phyloP scores from a whole-genome alignment of 2,113 vertebrate species.

The Epinephelus cyanopodus region DNA sequence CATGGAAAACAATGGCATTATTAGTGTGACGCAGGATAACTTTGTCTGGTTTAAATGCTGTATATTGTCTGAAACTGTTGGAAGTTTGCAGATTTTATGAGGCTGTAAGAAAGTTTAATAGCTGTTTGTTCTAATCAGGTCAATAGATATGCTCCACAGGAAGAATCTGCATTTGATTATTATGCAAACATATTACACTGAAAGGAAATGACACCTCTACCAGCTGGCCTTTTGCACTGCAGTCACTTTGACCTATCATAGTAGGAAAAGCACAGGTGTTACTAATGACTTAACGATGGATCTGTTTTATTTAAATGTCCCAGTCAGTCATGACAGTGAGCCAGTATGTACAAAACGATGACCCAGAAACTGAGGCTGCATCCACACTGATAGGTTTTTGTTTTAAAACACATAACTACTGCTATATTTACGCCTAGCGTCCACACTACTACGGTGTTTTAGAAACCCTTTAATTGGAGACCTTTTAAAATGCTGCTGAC shows the following conservation, averaged over 20 bases:
- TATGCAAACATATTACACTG: neutral
- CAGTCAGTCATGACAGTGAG: neutral
- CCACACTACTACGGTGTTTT: too few relatives aligned
- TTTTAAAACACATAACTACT: too few relatives aligned
- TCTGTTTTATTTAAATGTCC: neutral
- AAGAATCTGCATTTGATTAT: conserved; percentile 1
- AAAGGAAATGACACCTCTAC: neutral
- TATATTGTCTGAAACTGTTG: conserved; percentile 4
- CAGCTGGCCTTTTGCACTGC: neutral
- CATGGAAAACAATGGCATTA: conserved; percentile 25
- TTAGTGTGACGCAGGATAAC: neutral
- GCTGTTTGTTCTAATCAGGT: conserved; percentile 2
- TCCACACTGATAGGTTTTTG: too few relatives aligned
- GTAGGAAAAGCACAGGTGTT: neutral
- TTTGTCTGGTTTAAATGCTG: conserved; percentile 9
- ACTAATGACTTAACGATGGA: too few relatives aligned
- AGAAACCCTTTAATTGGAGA: too few relatives aligned
- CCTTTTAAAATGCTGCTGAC: too few relatives aligned
- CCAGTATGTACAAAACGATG: neutral
- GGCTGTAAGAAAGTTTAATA: neutral
- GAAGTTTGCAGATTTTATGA: neutral
- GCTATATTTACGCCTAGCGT: too few relatives aligned
- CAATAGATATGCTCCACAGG: neutral
- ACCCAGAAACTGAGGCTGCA: neutral
- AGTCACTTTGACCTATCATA: neutral